These are phyloP conservation scores for Petaurus breviceps DNA, from an alignment of 2,113 vertebrate genomes.

Conservation along the genomic window DNA sequence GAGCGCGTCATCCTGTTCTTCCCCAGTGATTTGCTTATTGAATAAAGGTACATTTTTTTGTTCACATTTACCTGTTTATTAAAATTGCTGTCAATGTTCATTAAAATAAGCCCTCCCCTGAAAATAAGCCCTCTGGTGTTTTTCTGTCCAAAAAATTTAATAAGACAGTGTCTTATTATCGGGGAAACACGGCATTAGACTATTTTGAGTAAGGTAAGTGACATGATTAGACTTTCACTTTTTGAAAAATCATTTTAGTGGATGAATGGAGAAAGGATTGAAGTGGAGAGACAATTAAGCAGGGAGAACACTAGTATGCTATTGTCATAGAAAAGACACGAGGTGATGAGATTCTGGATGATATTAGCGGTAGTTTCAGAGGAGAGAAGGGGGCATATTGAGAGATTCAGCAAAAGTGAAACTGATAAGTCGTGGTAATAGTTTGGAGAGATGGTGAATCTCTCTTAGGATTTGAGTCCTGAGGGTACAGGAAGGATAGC, in stretches of 20 bases:
- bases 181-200: too few relatives aligned
- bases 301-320: neutral
- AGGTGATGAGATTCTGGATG: neutral
- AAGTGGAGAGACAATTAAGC: neutral
- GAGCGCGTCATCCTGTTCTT: too few relatives aligned
- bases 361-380: neutral
- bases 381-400: neutral
- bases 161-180: too few relatives aligned
- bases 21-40: too few relatives aligned
- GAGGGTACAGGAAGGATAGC: neutral
- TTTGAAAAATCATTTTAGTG: neutral
- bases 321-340: neutral
- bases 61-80: too few relatives aligned
- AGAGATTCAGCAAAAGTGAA: neutral
- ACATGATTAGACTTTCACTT: neutral
- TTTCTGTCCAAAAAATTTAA: too few relatives aligned
- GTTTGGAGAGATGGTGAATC: neutral
- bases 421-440: neutral
- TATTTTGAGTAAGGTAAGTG: neutral
- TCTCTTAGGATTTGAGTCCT: neutral
- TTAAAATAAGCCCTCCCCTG: too few relatives aligned
- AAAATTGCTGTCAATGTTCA: too few relatives aligned
- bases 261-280: neutral
- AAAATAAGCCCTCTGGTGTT: too few relatives aligned
- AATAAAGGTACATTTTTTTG: too few relatives aligned